Evolutionary conservation across 2,888 invertebrate species (phyloP).

Genomic region (Synergus japonicus): DNA sequence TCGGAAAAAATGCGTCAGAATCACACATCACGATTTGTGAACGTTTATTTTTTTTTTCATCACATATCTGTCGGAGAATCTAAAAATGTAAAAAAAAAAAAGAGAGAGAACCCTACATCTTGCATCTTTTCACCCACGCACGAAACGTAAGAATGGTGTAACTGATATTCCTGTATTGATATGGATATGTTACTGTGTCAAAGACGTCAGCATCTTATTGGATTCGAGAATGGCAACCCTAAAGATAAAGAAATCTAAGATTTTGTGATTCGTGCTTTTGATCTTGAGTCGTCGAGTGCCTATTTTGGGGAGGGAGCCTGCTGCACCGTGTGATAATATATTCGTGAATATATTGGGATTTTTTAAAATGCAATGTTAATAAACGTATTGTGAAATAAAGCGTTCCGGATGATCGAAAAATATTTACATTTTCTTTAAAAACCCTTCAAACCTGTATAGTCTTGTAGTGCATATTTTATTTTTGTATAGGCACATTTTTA

Average conservation of each 20-base stretch:
- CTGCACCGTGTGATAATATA: slow-evolving; percentile 36
- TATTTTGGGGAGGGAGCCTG: slow-evolving; percentile 29
- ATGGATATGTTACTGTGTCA: slow-evolving; percentile 22
- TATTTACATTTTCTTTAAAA: background rate
- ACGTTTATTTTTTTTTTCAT: background rate
- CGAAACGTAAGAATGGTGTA: background rate
- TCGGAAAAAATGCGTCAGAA: background rate
- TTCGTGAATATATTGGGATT: slow-evolving; percentile 33
- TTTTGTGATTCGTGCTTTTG: slow-evolving; percentile 30
- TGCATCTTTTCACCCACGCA: slow-evolving; percentile 12
- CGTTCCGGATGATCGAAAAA: slow-evolving; percentile 32
- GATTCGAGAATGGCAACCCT: slow-evolving; percentile 5
- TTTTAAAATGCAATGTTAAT: slow-evolving; percentile 27
- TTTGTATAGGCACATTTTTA: background rate
- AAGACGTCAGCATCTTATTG: slow-evolving; percentile 27
- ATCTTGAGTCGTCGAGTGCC: slow-evolving; percentile 39
- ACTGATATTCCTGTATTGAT: background rate
- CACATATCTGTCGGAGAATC: background rate
- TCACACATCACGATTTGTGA: background rate
- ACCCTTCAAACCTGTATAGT: too few species aligned
- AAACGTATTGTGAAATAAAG: slow-evolving; percentile 36
- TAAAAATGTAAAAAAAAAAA: background rate
- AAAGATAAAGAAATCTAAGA: slow-evolving; percentile 25
- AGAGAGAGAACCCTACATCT: background rate
- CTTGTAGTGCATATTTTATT: too few species aligned